These are phyloP conservation scores for Falco naumanni DNA, from an alignment of 2,797 vertebrate genomes.

Conservation along the genomic window DNA sequence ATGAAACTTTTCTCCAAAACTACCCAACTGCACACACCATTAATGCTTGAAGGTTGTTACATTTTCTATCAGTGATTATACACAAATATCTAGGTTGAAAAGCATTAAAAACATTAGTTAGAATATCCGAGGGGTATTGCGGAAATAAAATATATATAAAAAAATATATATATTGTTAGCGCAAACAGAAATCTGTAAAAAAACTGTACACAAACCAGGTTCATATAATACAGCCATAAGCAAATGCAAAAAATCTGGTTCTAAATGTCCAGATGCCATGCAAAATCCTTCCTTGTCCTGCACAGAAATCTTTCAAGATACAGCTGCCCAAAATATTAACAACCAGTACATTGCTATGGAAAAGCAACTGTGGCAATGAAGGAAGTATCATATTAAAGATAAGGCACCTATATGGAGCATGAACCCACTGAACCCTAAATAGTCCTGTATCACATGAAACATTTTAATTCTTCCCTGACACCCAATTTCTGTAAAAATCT, in stretches of 20 bases:
- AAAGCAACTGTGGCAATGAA: not conserved
- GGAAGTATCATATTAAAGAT: not conserved
- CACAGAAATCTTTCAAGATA: fast-evolving
- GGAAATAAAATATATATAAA: not conserved
- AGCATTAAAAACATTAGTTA: not conserved
- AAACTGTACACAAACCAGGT: not conserved
- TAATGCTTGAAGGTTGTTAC: not conserved
- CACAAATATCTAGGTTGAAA: not conserved
- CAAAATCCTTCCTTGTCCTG: not conserved
- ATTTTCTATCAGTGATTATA: not conserved
- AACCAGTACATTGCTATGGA: not conserved
- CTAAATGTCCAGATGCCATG: not conserved
- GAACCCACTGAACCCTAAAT: not conserved
- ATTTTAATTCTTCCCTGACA: not conserved
- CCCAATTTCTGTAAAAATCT: not conserved
- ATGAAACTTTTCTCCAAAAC: not conserved
- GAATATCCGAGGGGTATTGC: not conserved
- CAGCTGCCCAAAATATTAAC: not conserved
- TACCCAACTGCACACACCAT: not conserved
- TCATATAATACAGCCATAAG: not conserved
- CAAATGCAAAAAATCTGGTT: not conserved
- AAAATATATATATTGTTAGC: not conserved
- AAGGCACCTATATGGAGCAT: not conserved
- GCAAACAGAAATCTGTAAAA: not conserved
- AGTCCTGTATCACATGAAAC: not conserved